Conservation (phyloP, 30 jellyfish, hydroid and myxozoan species). For the Aurelia sp. region DNA sequence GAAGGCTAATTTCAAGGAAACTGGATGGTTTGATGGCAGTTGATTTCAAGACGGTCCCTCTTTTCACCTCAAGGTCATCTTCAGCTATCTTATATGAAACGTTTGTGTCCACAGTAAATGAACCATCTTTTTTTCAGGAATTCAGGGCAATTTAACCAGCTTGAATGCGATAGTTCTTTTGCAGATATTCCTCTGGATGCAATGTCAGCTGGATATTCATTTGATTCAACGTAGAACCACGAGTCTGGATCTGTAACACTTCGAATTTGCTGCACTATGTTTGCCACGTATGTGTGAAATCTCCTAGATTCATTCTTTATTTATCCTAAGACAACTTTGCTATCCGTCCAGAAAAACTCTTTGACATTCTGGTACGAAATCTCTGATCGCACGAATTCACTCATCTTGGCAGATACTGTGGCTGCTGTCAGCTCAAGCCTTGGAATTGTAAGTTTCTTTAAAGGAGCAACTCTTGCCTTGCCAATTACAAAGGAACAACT, state of each 20-base stretch:
- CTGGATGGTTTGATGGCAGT: no score
- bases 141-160: constrained; percentile 30
- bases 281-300: constrained; percentile 46
- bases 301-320: constrained; percentile 40
- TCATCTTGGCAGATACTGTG: no score
- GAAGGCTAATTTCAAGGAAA: no score
- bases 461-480: constrained; percentile 54
- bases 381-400: constrained; percentile 23
- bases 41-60: no score
- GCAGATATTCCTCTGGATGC: constrained; percentile 38
- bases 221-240: constrained; percentile 1
- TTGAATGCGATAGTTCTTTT: constrained; percentile 24
- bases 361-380: constrained; percentile 1
- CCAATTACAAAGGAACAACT: constrained; percentile 33
- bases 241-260: no score
- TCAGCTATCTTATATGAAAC: no score
- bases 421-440: no score
- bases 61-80: no score
- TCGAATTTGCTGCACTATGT: no score
- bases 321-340: constrained; percentile 44
- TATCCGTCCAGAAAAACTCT: constrained; percentile 50
- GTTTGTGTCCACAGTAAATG: no score
- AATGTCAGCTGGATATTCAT: not conserved
- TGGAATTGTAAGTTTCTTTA: constrained; percentile 39
- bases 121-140: no score